Evolutionary conservation across 2,888 invertebrate species (phyloP), one percentile per base, ranked within the genome.

Genomic region (Athripsodes cinereus): DNA sequence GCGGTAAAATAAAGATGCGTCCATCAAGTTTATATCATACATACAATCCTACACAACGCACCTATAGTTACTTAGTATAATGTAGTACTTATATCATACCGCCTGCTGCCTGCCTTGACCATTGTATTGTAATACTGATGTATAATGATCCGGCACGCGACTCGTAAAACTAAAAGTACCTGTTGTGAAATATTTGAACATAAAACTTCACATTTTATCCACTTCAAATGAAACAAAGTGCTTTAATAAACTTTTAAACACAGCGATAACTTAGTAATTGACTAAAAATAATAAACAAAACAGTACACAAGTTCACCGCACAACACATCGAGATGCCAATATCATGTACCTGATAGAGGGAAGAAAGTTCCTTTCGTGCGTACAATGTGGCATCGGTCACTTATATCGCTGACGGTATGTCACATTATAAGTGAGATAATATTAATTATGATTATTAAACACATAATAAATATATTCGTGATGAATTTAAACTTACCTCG

Each of bases 401-500:
- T 22, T 19, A 58, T 44, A 52, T 34, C 54, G 48, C 51, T 58
- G 58, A 55, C 52, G 54, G 46, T 58, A 58, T 50, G 44, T 10
- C 18, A 1, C 46, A 1, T 16, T 3, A n/a, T n/a, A 13, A n/a
- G 19, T 34, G 19, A 1, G 16, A 47, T 20, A 47, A 20, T 3
- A 3, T 22, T 34, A n/a, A 8, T 48, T 22, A 49, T 8, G n/a
- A 19, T 34, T 31, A 49, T 49, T 22, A 20, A 48, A 19, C 22
- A 13, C 22, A n/a, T 21, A 18, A 48, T 22, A 19, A 47, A 49
- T 16, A 34, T 34, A 11, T 20, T 35, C 35, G 50, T 47, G 47
- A 44, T 49, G 52, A 54, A 58, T 58, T 44, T 47, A 58, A 55
- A 75, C 77, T 77, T 66, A 78, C 77, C 76, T 75, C 75, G 73